Evolutionary conservation across 2,888 invertebrate species (phyloP).

Genomic region (Ennomos quercinarius): DNA sequence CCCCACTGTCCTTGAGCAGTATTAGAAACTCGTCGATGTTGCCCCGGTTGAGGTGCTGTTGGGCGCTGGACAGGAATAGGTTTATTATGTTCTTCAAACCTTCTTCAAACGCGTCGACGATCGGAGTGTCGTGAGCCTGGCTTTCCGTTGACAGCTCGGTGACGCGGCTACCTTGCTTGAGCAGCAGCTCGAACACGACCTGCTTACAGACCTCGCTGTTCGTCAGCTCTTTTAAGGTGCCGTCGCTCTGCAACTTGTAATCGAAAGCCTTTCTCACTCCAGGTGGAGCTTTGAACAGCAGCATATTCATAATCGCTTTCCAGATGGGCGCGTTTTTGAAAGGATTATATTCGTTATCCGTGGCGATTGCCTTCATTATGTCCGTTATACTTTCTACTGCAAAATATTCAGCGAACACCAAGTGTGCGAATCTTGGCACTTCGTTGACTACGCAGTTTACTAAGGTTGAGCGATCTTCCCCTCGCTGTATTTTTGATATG

Average conservation of each 20-base stretch:
- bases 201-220: constrained; percentile 39
- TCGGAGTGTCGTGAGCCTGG: constrained; percentile 26
- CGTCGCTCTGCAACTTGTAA: constrained; percentile 52
- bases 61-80: constrained; percentile 41
- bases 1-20: constrained; percentile 35
- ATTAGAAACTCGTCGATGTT: constrained; percentile 40
- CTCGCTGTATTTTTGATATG: constrained; percentile 45
- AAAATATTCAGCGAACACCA: constrained; percentile 55
- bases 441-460: constrained; percentile 48
- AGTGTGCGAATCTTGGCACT: constrained; percentile 51
- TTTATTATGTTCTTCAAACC: constrained; percentile 44
- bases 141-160: background rate
- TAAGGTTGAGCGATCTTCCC: constrained; percentile 43
- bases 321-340: constrained; percentile 40
- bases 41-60: constrained; percentile 32
- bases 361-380: constrained; percentile 28
- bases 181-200: constrained; percentile 49
- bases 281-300: constrained; percentile 43
- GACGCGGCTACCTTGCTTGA: constrained; percentile 39
- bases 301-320: constrained; percentile 46
- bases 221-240: constrained; percentile 36
- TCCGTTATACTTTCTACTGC: constrained; percentile 45
- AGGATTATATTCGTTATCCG: constrained; percentile 8
- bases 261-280: constrained; percentile 50
- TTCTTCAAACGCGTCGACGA: constrained; percentile 44